Conservation (phyloP, 2,113 vertebrate genomes). For the Polypterus senegalus region DNA sequence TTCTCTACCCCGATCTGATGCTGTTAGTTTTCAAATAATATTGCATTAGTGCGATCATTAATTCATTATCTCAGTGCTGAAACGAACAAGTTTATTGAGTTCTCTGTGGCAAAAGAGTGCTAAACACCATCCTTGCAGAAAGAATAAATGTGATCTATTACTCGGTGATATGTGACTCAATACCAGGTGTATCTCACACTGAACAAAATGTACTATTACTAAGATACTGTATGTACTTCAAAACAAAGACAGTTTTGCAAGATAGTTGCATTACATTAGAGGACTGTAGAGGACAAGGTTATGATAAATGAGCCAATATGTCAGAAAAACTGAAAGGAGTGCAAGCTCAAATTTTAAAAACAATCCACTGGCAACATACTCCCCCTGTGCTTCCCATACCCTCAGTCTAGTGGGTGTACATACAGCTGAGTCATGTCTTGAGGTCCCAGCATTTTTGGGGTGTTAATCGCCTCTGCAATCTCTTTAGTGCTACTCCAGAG, state of each 20-base stretch:
- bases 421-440: constrained; percentile 12
- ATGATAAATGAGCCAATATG: constrained; percentile 20
- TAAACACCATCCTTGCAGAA: too few species aligned
- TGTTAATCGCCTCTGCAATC: constrained; percentile 13
- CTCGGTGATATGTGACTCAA: too few species aligned
- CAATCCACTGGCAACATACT: constrained; percentile 16
- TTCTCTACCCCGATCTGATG: too few species aligned
- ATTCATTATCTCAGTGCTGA: too few species aligned
- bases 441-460: constrained; percentile 15
- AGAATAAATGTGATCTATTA: too few species aligned
- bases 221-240: constrained; percentile 8
- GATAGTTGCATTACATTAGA: constrained; percentile 11
- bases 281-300: constrained; percentile 15
- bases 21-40: too few species aligned
- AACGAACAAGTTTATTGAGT: too few species aligned
- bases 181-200: constrained; percentile 6
- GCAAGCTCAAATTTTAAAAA: constrained; percentile 12
- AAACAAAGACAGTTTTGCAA: background rate
- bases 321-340: constrained; percentile 17
- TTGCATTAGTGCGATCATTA: too few species aligned
- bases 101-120: too few species aligned
- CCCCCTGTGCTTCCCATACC: constrained; percentile 15
- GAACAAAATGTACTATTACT: constrained; percentile 10
- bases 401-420: constrained; percentile 14
- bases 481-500: constrained; percentile 17